phyloP scores from a whole-genome alignment of 2,888 invertebrate genomes.

The Seira ritae region DNA sequence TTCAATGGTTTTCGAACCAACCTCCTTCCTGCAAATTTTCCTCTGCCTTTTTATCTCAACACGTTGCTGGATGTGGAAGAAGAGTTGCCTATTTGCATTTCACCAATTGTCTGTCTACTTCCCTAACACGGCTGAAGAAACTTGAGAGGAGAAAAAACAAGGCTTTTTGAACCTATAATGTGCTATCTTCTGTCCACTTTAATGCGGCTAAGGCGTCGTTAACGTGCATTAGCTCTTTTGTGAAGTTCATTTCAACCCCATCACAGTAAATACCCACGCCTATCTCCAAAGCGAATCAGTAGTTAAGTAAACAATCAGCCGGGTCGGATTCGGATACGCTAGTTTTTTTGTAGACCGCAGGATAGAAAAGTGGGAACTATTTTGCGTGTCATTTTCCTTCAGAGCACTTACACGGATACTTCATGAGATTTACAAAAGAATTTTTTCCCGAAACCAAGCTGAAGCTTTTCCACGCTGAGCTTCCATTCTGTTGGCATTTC shows the following conservation, averaged over 20 bases:
- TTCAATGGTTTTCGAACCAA: not conserved
- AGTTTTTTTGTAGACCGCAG: conserved; percentile 11
- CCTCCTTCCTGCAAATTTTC: not conserved
- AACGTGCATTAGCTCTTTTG: conserved; percentile 3
- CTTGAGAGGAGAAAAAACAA: not conserved
- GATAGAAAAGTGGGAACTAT: conserved; percentile 6
- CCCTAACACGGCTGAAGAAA: not conserved
- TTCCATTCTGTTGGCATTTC: conserved; percentile 1
- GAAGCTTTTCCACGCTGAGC: not conserved
- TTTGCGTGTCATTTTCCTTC: not conserved
- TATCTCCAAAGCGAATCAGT: not conserved
- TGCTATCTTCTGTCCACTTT: not conserved
- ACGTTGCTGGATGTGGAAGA: too few species aligned
- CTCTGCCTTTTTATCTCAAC: not conserved
- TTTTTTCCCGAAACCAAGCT: not conserved
- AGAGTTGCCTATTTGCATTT: not conserved
- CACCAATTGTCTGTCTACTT: not conserved
- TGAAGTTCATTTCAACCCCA: conserved; percentile 1
- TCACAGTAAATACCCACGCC: not conserved
- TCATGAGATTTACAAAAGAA: not conserved
- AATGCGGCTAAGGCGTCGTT: not conserved
- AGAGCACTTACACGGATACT: too few species aligned
- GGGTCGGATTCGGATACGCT: not conserved
- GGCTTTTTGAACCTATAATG: too few species aligned
- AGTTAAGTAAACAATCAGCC: conserved; percentile 16